A percentile compares a stretch with the other conserved stretches of the same genome.
phyloP scores from a whole-genome alignment of 2,113 vertebrate species.

The Rhipidura dahli region DNA sequence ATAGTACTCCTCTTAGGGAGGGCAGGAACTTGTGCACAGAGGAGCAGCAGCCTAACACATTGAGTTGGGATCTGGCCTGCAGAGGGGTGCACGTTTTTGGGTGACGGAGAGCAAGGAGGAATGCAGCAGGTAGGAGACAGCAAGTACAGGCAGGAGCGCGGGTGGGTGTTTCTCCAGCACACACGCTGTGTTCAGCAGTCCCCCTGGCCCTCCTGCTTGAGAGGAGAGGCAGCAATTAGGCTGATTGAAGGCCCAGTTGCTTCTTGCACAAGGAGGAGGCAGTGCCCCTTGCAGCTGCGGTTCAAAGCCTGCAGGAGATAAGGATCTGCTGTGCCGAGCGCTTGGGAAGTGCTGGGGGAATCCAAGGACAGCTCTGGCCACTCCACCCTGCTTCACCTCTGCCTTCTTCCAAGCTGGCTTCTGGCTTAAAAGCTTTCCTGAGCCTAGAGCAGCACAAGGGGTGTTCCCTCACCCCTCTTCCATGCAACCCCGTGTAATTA shows the following conservation, averaged over 20 bases:
- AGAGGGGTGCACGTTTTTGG: not conserved
- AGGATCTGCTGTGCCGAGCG: not conserved
- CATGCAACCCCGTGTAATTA: not conserved
- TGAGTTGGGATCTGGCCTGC: not conserved
- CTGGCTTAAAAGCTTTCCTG: not conserved
- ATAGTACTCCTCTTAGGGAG: not conserved
- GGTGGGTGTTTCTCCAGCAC: not conserved
- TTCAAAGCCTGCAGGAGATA: not conserved
- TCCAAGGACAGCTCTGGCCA: not conserved
- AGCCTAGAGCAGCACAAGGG: not conserved
- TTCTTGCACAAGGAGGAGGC: conserved; percentile 18
- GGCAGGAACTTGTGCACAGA: not conserved
- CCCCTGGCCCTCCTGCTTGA: not conserved
- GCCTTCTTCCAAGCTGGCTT: not conserved
- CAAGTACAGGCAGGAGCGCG: not conserved
- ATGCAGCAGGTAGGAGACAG: conserved; percentile 1
- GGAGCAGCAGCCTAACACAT: not conserved
- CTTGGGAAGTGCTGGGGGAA: not conserved
- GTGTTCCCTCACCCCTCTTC: not conserved
- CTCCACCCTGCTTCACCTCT: not conserved
- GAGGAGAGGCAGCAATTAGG: conserved; percentile 22
- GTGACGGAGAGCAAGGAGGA: not conserved
- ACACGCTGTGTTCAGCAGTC: not conserved
- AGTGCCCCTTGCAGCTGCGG: not conserved
- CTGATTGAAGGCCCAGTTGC: not conserved